Evolutionary conservation across 2,888 invertebrate genomes (phyloP).

Genomic region (Drosophila antonietae): DNA sequence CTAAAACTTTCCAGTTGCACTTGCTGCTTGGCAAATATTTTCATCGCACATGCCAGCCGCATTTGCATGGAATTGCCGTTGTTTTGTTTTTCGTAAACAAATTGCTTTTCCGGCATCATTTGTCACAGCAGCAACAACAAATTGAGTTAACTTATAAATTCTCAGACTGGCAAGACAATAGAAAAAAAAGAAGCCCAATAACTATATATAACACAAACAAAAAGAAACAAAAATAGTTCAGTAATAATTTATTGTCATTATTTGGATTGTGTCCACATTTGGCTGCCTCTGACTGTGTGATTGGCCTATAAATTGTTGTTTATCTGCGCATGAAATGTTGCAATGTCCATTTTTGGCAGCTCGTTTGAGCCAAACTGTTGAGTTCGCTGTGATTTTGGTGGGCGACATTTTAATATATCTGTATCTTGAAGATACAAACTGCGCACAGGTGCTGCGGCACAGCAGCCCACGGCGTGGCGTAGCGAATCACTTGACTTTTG

Average conservation of each 20-base stretch:
- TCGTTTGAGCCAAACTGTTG: slow-evolving; percentile 50
- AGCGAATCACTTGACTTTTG: slow-evolving; percentile 18
- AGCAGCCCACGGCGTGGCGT: slow-evolving; percentile 8
- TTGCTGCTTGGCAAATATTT: slow-evolving; percentile 19
- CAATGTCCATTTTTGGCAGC: slow-evolving; percentile 64
- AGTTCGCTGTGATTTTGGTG: slow-evolving; percentile 28
- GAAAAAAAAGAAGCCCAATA: slow-evolving; percentile 4
- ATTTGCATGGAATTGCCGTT: slow-evolving; percentile 11
- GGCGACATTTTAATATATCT: slow-evolving; percentile 30
- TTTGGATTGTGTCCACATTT: slow-evolving; percentile 40
- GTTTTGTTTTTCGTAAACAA: slow-evolving; percentile 20
- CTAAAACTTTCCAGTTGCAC: slow-evolving; percentile 34
- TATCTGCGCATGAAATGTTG: slow-evolving; percentile 62
- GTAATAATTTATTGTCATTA: slow-evolving; percentile 66
- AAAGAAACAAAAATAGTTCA: slow-evolving; percentile 14
- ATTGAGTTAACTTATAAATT: slow-evolving; percentile 35
- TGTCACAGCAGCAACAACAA: slow-evolving; percentile 34
- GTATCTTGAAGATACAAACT: slow-evolving; percentile 30
- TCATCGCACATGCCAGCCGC: not conserved
- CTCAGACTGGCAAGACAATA: slow-evolving; percentile 45
- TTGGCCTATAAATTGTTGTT: slow-evolving; percentile 65
- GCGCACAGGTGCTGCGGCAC: slow-evolving; percentile 32
- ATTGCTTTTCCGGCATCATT: slow-evolving; percentile 41
- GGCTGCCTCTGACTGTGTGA: slow-evolving; percentile 45
- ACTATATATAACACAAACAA: slow-evolving; percentile 10